phyloP scores from a whole-genome alignment of 2,888 invertebrate species.

The Pardosa pseudoannulata region DNA sequence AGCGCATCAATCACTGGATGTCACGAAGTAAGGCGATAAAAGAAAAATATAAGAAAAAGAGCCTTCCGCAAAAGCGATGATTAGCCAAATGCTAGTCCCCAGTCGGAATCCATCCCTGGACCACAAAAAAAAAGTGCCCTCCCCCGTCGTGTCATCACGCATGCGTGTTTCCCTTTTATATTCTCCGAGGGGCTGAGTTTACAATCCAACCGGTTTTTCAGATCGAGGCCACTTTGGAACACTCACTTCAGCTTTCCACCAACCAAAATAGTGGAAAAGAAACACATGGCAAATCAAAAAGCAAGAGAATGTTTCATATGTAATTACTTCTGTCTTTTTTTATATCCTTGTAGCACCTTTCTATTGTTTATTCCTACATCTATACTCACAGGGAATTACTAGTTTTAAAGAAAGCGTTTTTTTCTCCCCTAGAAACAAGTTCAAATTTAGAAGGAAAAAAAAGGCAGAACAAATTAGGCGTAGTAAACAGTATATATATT shows the following conservation, averaged over 20 bases:
- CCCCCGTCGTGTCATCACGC: constrained; percentile 39
- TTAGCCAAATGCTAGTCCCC: constrained; percentile 27
- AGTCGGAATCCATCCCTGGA: constrained; percentile 29
- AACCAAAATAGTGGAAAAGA: constrained; percentile 49
- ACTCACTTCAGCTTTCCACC: constrained; percentile 17
- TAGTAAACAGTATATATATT: background rate
- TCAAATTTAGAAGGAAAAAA: background rate
- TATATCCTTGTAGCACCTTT: constrained; percentile 24
- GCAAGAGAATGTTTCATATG: constrained; percentile 7
- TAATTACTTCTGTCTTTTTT: constrained; percentile 44
- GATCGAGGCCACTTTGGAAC: constrained; percentile 47
- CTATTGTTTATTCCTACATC: constrained; percentile 22
- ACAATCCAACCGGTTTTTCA: constrained; percentile 57
- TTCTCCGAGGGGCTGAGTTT: constrained; percentile 39
- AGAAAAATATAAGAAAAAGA: background rate
- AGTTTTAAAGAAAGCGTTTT: background rate
- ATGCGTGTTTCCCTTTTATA: constrained; percentile 24
- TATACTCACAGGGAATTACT: constrained; percentile 10
- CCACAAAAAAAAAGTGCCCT: constrained; percentile 43
- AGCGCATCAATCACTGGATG: background rate
- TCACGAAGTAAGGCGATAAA: background rate
- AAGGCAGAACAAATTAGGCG: background rate
- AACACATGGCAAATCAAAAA: constrained; percentile 30
- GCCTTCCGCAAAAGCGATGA: constrained; percentile 21
- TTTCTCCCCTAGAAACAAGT: background rate